phyloP scores from a whole-genome alignment of 2,113 vertebrate genomes.

The Scalopus aquaticus region DNA sequence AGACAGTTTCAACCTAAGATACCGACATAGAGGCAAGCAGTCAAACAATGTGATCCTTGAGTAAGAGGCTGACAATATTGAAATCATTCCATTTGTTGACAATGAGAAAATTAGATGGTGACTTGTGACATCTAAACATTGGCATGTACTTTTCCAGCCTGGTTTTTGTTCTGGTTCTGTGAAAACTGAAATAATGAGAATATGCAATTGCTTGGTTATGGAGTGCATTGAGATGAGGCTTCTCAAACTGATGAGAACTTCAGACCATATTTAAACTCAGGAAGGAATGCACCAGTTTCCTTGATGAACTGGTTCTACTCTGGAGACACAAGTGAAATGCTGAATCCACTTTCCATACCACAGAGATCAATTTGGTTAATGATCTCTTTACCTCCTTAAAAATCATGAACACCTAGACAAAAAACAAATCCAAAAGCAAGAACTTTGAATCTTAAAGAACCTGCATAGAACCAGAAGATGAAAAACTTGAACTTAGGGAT shows the following conservation, averaged over 20 bases:
- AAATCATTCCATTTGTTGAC: neutral
- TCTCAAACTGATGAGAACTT: neutral
- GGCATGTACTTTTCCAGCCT: neutral
- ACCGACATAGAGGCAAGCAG: neutral
- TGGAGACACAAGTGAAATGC: neutral
- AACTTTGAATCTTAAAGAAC: neutral
- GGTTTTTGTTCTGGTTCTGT: neutral
- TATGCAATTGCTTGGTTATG: neutral
- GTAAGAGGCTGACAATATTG: neutral
- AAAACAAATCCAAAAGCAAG: neutral
- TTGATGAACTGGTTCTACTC: neutral
- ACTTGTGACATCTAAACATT: neutral
- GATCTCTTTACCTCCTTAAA: neutral
- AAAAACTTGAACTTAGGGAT: conserved; percentile 18
- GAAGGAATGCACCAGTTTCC: neutral
- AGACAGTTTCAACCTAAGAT: neutral
- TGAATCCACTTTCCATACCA: neutral
- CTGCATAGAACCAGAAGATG: neutral
- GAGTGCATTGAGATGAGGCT: neutral
- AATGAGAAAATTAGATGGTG: neutral
- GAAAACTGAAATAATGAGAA: neutral
- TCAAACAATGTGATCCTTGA: neutral
- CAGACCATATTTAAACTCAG: neutral
- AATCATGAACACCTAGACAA: neutral
- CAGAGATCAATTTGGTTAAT: neutral